Evolutionary conservation across 2,113 vertebrate species (phyloP).

Genomic region (Protomyctophum bolini): DNA sequence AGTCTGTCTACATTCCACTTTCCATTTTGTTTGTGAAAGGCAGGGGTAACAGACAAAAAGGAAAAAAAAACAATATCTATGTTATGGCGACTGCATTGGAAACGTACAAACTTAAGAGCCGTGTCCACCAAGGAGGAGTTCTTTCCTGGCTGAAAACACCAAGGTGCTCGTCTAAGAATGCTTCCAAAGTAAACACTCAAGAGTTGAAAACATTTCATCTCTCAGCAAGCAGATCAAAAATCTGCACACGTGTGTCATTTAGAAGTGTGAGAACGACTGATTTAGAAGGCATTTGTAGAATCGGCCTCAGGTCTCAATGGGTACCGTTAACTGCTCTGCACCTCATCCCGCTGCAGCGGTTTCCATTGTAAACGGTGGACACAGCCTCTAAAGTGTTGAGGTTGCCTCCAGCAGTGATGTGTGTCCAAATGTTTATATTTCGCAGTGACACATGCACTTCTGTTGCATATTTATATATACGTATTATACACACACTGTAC

Average conservation of each 20-base stretch:
- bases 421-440: neutral
- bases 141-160: too few relatives aligned
- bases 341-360: too few relatives aligned
- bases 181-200: too few relatives aligned
- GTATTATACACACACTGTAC: neutral
- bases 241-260: conserved; percentile 7
- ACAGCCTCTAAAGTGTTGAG: neutral
- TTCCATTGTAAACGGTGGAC: neutral
- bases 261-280: neutral
- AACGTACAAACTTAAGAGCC: neutral
- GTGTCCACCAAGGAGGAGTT: too few relatives aligned
- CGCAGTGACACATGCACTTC: conserved; percentile 24
- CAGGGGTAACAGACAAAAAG: conserved; percentile 12
- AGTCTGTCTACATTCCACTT: neutral
- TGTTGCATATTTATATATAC: conserved; percentile 14
- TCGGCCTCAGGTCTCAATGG: too few relatives aligned
- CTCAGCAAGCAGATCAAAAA: neutral
- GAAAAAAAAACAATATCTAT: neutral
- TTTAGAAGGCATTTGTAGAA: too few relatives aligned
- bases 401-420: neutral
- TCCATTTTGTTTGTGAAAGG: conserved; percentile 14
- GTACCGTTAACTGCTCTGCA: too few relatives aligned
- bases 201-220: too few relatives aligned
- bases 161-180: too few relatives aligned
- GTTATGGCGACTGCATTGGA: conserved; percentile 20